phyloP scores from a whole-genome alignment of 1,140 invertebrate genomes.

The Papilio glaucus region DNA sequence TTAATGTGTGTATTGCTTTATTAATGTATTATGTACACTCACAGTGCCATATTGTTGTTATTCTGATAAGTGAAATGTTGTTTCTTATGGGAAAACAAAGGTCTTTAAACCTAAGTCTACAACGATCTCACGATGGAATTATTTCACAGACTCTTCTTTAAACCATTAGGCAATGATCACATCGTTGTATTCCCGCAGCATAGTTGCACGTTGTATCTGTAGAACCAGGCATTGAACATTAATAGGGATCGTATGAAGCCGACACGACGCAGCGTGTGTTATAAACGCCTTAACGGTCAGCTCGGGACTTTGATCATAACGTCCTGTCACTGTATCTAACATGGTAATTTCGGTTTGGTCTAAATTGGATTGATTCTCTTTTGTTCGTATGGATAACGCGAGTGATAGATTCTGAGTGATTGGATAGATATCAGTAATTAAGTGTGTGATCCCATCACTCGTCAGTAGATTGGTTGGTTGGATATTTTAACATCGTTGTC shows the following conservation, averaged over 20 bases:
- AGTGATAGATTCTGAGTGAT: not conserved
- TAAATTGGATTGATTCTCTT: not conserved
- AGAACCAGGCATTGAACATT: not conserved
- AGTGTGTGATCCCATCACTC: not conserved
- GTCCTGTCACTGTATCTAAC: not conserved
- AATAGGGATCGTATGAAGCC: not conserved
- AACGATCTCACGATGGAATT: not conserved
- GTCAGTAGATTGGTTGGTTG: not conserved
- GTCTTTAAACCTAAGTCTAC: no score
- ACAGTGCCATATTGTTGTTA: no score
- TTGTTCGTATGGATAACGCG: not conserved
- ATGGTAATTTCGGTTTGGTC: not conserved
- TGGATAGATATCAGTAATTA: not conserved
- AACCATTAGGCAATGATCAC: constrained; percentile 4
- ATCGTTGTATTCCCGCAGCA: not conserved
- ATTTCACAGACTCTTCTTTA: not conserved
- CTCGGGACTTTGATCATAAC: not conserved
- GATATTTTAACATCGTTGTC: not conserved
- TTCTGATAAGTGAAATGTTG: no score
- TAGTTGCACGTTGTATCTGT: not conserved
- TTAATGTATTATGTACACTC: no score
- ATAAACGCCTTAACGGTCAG: not conserved
- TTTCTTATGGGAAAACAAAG: no score
- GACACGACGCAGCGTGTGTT: not conserved
- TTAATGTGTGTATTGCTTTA: no score